These are phyloP conservation scores for Orthosia cruda DNA, from an alignment of 2,888 invertebrate species.

Conservation along the genomic window DNA sequence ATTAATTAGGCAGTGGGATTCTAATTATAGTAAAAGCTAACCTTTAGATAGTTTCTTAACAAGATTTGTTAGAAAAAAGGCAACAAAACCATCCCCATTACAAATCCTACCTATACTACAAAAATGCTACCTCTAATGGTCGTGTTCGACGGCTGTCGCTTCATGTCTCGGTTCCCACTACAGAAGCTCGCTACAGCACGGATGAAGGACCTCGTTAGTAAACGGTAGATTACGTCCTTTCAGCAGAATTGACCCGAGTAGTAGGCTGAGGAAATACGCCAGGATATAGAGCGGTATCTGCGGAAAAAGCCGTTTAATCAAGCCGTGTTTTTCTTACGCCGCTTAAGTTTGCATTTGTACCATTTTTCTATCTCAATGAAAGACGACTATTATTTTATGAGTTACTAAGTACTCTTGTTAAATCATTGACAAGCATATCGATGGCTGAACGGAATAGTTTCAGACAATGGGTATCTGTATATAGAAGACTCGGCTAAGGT, in stretches of 20 bases:
- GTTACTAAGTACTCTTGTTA: no score
- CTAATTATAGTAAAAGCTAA: neutral
- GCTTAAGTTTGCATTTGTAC: neutral
- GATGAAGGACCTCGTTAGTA: conserved; percentile 28
- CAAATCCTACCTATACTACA: no score
- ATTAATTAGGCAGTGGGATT: neutral
- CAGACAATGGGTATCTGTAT: no score
- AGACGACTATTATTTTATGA: no score
- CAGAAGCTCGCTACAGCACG: conserved; percentile 20
- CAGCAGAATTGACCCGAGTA: conserved; percentile 5
- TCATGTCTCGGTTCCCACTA: neutral
- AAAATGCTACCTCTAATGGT: conserved; percentile 22
- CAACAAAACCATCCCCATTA: neutral
- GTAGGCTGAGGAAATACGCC: neutral
- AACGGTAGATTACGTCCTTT: conserved; percentile 47
- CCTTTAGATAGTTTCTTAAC: neutral
- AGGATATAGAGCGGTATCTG: neutral
- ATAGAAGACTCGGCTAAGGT: no score
- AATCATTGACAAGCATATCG: no score
- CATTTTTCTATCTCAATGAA: neutral
- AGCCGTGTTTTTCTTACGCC: neutral
- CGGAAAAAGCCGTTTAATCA: neutral
- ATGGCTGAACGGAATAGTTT: no score
- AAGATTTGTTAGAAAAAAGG: neutral
- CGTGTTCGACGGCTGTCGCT: neutral